Base-by-base conservation (phyloP, 2,113 vertebrate species). In the Mirounga angustirostris region DNA sequence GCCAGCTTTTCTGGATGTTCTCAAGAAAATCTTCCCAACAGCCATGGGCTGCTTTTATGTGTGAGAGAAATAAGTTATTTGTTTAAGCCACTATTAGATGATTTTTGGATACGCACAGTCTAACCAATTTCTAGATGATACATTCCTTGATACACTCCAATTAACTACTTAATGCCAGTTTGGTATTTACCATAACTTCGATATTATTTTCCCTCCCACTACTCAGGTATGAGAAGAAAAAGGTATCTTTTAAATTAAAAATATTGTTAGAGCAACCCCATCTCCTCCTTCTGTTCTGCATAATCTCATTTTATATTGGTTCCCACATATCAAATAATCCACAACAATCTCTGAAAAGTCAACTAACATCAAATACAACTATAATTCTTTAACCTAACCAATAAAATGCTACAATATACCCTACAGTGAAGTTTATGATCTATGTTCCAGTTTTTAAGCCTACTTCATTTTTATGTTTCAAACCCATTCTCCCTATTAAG, bases 401-500 rank as follows among this genome's bases (percentile, higher is more conserved):
- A 43, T 28, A 33, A 61, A 8, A 50, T 2, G 21, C 69, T 85
- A 67, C 65, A 46, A 58, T 13, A 52, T 0, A 14, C 9, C 22
- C 30, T 36, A 71, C 12, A 52, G 36, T n/a, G 24, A 26, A 5
- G 4, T 91, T 92, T 83, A 88, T 15, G 87, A 79, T 89, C 92
- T 4, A 19, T 81, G 97, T 98, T 89, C 52, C 26, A 46, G 63
- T 67, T 97, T 56, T 84, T 69, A 98, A 95, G 40, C 90, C 8
- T 67, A 26, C 18, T 96, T 97, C 88, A 89, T 94, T 61, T 95
- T 81, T 86, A 67, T 54, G 94, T 73, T 96, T 87, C 71, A 87
- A 85, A 93, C 71, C 22, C 33, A 36, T 88, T 5, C 36, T 90
- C 87, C 46, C 88, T 97, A 91, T 59, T 95, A 97, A 90, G 40